Evolutionary conservation across 2,888 invertebrate species (phyloP).

Genomic region (Perizoma flavofasciatum): DNA sequence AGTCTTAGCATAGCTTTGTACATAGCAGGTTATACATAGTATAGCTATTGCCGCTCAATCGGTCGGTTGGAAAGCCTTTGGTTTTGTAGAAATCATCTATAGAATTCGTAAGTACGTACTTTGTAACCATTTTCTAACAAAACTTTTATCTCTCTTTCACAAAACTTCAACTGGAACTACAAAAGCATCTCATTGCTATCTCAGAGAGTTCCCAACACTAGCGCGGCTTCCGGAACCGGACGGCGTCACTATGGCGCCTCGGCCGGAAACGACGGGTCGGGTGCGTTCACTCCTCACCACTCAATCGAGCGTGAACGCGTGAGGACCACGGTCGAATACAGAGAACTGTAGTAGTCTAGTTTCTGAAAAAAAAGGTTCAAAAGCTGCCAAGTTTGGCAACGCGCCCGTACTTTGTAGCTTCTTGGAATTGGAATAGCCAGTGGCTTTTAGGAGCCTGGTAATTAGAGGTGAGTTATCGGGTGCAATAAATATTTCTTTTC

Average conservation of each 20-base stretch:
- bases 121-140: slow-evolving; percentile 11
- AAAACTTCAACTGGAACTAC: slow-evolving; percentile 20
- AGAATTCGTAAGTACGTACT: slow-evolving; percentile 2
- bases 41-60: too few species aligned
- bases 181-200: slow-evolving; percentile 19
- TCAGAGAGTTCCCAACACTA: slow-evolving; percentile 37
- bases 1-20: too few species aligned
- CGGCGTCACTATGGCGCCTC: slow-evolving; percentile 74
- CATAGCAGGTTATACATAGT: too few species aligned
- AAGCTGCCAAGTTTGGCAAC: slow-evolving; percentile 35
- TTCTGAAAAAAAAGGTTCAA: slow-evolving; percentile 26
- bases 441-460: slow-evolving; percentile 40
- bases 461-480: slow-evolving; percentile 39
- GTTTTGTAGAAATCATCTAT: too few species aligned
- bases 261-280: slow-evolving; percentile 63
- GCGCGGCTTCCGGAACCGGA: slow-evolving; percentile 56
- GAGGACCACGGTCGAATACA: slow-evolving; percentile 53
- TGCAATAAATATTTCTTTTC: slow-evolving; percentile 36
- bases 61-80: too few species aligned
- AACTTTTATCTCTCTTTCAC: slow-evolving; percentile 23
- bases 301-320: slow-evolving; percentile 61
- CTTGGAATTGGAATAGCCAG: slow-evolving; percentile 33
- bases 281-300: slow-evolving; percentile 58
- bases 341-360: slow-evolving; percentile 22
- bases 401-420: slow-evolving; percentile 36